Evolutionary conservation across 2,113 vertebrate species (phyloP).

Genomic region (Ctenomys sociabilis): DNA sequence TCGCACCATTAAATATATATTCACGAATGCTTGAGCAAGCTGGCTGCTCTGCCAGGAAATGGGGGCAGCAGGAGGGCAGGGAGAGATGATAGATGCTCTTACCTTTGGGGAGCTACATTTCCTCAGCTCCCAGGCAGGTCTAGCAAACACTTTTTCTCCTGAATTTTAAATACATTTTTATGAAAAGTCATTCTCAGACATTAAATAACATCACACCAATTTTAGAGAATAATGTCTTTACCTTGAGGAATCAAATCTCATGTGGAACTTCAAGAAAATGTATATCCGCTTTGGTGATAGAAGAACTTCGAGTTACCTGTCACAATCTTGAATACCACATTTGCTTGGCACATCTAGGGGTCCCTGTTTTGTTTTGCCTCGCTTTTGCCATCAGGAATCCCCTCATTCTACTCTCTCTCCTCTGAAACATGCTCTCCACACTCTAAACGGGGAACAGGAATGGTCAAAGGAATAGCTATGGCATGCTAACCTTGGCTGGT

Average conservation of each 20-base stretch:
- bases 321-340: not conserved
- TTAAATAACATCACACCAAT: slow-evolving; percentile 59
- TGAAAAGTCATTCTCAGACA: slow-evolving; percentile 52
- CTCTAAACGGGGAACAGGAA: not conserved
- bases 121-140: slow-evolving; percentile 52
- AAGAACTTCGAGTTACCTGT: not conserved
- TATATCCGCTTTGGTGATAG: not conserved
- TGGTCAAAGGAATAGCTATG: not conserved
- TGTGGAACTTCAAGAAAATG: slow-evolving; percentile 9
- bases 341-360: not conserved
- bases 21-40: slow-evolving; percentile 39
- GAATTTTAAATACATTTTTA: slow-evolving; percentile 44
- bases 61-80: slow-evolving; percentile 21
- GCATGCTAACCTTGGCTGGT: not conserved
- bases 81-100: slow-evolving; percentile 6
- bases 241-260: slow-evolving; percentile 34
- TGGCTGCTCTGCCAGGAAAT: slow-evolving; percentile 41
- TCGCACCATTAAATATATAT: slow-evolving; percentile 65
- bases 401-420: not conserved
- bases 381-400: not conserved
- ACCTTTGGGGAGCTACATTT: not conserved
- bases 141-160: slow-evolving; percentile 52
- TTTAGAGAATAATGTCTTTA: slow-evolving; percentile 10
- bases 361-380: not conserved
- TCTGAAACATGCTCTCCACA: not conserved